phyloP scores from a whole-genome alignment of 2,113 vertebrate species.

The Cacatua alba region DNA sequence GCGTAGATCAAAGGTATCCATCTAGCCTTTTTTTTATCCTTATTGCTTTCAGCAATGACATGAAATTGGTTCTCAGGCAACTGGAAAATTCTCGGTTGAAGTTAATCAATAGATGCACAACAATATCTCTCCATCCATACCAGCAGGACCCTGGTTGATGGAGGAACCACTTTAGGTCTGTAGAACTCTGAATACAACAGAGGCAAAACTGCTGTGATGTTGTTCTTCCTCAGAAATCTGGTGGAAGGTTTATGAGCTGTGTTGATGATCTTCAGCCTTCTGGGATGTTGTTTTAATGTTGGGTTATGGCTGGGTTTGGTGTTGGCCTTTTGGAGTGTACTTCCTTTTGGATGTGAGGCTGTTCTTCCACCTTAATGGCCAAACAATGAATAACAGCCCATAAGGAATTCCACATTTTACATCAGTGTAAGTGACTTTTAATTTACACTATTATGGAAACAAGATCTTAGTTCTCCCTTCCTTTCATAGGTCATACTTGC shows the following conservation, averaged over 20 bases:
- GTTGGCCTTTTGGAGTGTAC: background rate
- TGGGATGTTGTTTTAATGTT: background rate
- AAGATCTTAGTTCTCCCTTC: background rate
- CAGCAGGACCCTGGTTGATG: background rate
- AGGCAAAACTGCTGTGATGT: background rate
- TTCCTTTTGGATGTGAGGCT: background rate
- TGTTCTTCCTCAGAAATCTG: background rate
- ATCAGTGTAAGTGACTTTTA: background rate
- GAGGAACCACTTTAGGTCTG: background rate
- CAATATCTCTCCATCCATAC: background rate
- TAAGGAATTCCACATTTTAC: background rate
- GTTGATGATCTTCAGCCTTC: background rate
- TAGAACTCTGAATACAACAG: background rate
- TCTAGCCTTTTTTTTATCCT: background rate
- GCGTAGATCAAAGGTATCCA: background rate
- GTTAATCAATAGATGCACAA: conserved; percentile 39
- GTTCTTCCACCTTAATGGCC: background rate
- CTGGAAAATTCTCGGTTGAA: conserved; percentile 30
- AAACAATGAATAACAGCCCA: background rate
- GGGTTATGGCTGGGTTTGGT: background rate
- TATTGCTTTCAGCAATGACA: conserved; percentile 19
- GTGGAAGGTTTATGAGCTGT: background rate
- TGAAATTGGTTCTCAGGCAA: conserved; percentile 42
- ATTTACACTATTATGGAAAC: background rate
- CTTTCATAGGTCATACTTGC: background rate